These are phyloP conservation scores for Ariopsis seemanni DNA, from an alignment of 2,113 vertebrate species.

Conservation along the genomic window DNA sequence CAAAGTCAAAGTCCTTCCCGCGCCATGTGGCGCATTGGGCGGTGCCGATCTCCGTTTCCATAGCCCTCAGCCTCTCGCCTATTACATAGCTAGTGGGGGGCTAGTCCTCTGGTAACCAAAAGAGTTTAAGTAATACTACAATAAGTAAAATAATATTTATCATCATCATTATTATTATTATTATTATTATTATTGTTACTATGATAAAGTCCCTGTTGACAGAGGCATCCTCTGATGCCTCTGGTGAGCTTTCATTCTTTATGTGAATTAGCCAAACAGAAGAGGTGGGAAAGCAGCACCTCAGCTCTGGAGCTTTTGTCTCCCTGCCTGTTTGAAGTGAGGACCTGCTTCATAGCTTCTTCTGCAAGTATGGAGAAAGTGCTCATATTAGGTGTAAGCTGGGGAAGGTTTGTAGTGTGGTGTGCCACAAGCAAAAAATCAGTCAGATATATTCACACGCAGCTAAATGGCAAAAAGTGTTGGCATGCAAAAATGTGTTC, in stretches of 20 bases:
- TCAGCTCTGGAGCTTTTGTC: neutral
- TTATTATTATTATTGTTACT: neutral
- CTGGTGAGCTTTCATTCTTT: neutral
- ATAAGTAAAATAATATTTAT: no score
- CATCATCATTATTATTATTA: no score
- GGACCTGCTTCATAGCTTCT: no score
- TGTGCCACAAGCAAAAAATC: neutral
- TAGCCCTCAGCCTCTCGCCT: no score
- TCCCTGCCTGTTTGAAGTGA: neutral
- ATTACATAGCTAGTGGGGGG: no score
- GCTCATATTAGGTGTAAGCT: neutral
- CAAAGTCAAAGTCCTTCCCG: no score
- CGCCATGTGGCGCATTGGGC: no score
- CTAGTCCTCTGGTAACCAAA: no score
- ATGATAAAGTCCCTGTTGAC: neutral
- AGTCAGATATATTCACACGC: neutral
- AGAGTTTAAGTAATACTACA: no score
- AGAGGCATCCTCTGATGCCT: neutral
- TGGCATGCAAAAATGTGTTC: no score
- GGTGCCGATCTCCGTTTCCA: no score
- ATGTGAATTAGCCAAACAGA: neutral
- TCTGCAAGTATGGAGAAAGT: neutral
- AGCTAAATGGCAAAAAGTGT: no score
- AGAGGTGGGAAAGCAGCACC: neutral
- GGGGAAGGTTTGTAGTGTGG: neutral